phyloP scores from a whole-genome alignment of 2,888 invertebrate species.

The Synergus itoensis region DNA sequence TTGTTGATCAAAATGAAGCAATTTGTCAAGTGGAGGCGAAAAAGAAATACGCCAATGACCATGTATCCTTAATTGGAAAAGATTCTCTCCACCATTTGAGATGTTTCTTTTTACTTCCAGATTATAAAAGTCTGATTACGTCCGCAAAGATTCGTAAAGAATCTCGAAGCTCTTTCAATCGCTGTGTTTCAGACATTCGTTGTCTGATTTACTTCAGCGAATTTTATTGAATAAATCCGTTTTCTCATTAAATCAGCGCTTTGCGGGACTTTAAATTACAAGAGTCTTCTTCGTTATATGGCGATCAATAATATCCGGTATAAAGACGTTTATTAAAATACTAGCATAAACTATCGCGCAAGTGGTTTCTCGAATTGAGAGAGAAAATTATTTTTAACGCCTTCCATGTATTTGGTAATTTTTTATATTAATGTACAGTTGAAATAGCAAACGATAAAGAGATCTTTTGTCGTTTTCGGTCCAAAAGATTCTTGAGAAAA shows the following conservation, averaged over 20 bases:
- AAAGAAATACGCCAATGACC: constrained; percentile 65
- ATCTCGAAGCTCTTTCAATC: constrained; percentile 6
- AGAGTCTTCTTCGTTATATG: background rate
- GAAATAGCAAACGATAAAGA: too few relatives aligned
- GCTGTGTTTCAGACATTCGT: background rate
- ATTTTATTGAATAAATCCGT: constrained; percentile 7
- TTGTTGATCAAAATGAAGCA: constrained; percentile 59
- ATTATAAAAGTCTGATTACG: constrained; percentile 7
- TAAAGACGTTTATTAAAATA: constrained; percentile 9
- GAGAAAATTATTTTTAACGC: too few relatives aligned
- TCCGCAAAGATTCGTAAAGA: background rate
- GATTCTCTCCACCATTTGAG: constrained; percentile 45
- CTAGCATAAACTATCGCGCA: too few relatives aligned
- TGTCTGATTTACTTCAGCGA: background rate
- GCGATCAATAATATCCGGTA: background rate
- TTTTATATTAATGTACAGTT: too few relatives aligned
- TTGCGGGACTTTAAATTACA: background rate
- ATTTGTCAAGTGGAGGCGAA: constrained; percentile 64
- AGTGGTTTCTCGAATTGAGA: too few relatives aligned
- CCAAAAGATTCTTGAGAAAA: too few relatives aligned
- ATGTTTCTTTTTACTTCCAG: constrained; percentile 20
- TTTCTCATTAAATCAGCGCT: constrained; percentile 7
- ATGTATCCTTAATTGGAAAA: constrained; percentile 66
- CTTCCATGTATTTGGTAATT: too few relatives aligned
- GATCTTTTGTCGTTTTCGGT: too few relatives aligned